Evolutionary conservation across 2,888 invertebrate species (phyloP), one percentile per base, ranked within the genome.

Genomic region (Callosobruchus maculatus): DNA sequence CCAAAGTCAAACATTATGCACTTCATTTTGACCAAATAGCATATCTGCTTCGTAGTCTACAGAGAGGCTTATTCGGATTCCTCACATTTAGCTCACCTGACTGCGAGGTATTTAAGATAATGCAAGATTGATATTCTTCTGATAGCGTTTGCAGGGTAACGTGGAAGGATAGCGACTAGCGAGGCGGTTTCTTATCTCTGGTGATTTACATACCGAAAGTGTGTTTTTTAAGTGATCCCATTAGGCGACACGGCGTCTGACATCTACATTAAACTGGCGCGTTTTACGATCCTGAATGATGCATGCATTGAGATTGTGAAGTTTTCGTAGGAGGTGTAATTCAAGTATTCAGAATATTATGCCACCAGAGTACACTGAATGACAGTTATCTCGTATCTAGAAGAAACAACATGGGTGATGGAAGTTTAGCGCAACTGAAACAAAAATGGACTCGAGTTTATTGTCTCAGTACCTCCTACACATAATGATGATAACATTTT

Each of bases 91-190:
- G 73, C 70, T 74, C 68, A 78, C 77, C 77, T 78, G 74, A 49
- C 49, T 49, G 66, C 67, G 69, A 69, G 73, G 78, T 76, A 77
- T 76, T 78, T 77, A 77, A 82, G 82, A 82, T 82, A 82, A 82
- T 81, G 77, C 71, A 80, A 82, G 81, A 82, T 82, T 82, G 79
- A 82, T 82, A 77, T 75, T 73, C 76, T 78, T 77, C 75, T 78
- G 77, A 81, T 81, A 78, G 74, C 67, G 68, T 71, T 74, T 71
- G 70, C 71, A 71, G 69, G 76, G 49, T 49, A 49, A 49, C 18
- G 1, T 49, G 13, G 49, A 49, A 49, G 49, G 13, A 77, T 76
- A 78, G 72, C 74, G 74, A 74, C 74, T n/a, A n/a, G n/a, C n/a
- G 70, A 31, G 68, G 74, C 74, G 74, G 75, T 78, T 77, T 78